Evolutionary conservation across 1,140 invertebrate genomes (phyloP).

Genomic region (Drosophila lacteicornis): DNA sequence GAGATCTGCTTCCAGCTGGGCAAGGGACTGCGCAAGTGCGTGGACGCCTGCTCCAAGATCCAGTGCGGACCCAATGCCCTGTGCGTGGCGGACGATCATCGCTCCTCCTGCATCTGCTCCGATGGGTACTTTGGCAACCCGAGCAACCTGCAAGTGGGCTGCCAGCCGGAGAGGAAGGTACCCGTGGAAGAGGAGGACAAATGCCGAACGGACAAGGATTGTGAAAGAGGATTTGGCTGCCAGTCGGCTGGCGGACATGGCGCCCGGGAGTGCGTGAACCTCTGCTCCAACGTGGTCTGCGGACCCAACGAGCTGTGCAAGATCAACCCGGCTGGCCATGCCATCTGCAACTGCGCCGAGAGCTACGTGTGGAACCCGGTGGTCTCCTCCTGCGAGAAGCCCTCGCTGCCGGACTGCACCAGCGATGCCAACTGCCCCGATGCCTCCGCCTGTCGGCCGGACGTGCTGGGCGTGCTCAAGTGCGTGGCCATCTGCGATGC

Average conservation of each 20-base stretch:
- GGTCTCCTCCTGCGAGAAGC: constrained; percentile 92
- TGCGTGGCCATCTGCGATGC: constrained; percentile 91
- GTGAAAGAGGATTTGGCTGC: constrained; percentile 88
- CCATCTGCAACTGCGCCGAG: constrained; percentile 91
- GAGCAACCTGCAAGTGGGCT: constrained; percentile 90
- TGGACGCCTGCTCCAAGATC: constrained; percentile 93
- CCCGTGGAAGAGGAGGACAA: constrained; percentile 85
- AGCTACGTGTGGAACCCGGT: constrained; percentile 93
- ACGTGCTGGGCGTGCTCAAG: constrained; percentile 93
- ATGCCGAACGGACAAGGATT: constrained; percentile 90
- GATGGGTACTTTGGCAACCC: constrained; percentile 93
- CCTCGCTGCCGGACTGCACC: constrained; percentile 92
- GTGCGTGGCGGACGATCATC: constrained; percentile 92
- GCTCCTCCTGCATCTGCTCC: constrained; percentile 93
- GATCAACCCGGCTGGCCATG: constrained; percentile 87
- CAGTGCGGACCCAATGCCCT: constrained; percentile 96
- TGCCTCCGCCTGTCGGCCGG: constrained; percentile 90
- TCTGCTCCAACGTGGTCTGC: constrained; percentile 92
- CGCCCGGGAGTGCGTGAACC: constrained; percentile 89
- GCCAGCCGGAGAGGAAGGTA: constrained; percentile 88
- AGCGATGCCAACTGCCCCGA: constrained; percentile 90
- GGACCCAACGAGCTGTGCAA: constrained; percentile 92
- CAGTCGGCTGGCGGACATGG: constrained; percentile 86
- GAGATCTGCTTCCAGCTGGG: constrained; percentile 94
- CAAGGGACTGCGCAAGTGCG: constrained; percentile 91